Percentiles rank a stretch among this genome's conserved stretches.
Evolutionary conservation across 2,113 vertebrate species (phyloP).

Genomic region (Phyllopteryx taeniolatus): DNA sequence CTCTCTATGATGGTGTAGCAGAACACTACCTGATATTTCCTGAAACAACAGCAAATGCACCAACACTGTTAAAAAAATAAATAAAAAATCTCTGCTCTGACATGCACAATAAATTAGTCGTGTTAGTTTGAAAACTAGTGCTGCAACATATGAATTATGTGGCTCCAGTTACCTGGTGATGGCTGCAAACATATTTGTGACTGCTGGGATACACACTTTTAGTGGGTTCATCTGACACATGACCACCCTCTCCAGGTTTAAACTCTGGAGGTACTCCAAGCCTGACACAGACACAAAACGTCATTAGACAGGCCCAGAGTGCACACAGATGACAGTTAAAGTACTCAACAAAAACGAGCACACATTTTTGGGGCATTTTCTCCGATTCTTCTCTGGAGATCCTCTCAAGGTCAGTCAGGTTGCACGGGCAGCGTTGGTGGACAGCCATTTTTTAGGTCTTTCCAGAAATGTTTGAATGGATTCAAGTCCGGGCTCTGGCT

Average conservation of each 20-base stretch:
- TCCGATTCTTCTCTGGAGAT: too few relatives aligned
- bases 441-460: too few relatives aligned
- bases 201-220: constrained; percentile 88
- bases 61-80: background rate
- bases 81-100: background rate
- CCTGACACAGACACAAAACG: constrained; percentile 65
- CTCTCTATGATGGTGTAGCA: constrained; percentile 96
- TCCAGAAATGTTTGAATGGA: too few relatives aligned
- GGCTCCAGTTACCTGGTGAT: constrained; percentile 81
- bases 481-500: too few relatives aligned
- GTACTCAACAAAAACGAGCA: too few relatives aligned
- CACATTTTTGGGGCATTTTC: too few relatives aligned
- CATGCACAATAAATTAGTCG: background rate
- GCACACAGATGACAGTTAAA: too few relatives aligned
- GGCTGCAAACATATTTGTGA: constrained; percentile 91
- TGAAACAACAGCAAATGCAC: constrained; percentile 45
- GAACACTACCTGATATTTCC: constrained; percentile 95
- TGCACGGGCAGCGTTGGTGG: too few relatives aligned
- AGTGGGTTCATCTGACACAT: constrained; percentile 96
- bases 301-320: background rate
- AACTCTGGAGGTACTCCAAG: constrained; percentile 85
- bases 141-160: background rate
- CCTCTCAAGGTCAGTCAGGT: too few relatives aligned
- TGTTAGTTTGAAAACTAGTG: background rate
- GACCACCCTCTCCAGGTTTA: constrained; percentile 93